Evolutionary conservation across 2,797 vertebrate genomes (phyloP).

Genomic region (Cetoscarus ocellatus): DNA sequence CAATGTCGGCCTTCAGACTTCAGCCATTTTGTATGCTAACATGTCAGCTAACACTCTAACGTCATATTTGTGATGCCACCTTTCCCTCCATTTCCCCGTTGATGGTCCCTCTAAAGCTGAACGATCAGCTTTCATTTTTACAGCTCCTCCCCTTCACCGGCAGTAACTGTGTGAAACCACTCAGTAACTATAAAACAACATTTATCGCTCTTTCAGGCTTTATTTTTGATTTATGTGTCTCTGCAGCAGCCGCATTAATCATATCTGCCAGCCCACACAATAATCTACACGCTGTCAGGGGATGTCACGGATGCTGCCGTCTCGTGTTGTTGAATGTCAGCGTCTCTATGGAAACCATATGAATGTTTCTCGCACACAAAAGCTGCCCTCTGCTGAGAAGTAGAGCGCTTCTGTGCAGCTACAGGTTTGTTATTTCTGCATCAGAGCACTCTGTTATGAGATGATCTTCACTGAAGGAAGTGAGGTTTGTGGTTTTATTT

Average conservation of each 20-base stretch:
- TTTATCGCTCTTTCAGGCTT: slow-evolving; percentile 53
- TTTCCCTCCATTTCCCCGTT: neutral
- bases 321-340: slow-evolving; percentile 19
- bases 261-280: slow-evolving; percentile 20
- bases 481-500: neutral
- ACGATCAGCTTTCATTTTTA: slow-evolving; percentile 7
- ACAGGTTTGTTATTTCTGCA: slow-evolving; percentile 13
- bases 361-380: slow-evolving; percentile 33
- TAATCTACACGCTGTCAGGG: slow-evolving; percentile 35
- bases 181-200: slow-evolving; percentile 47
- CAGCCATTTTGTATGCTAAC: slow-evolving; percentile 4
- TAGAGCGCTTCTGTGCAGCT: slow-evolving; percentile 10
- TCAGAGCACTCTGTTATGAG: slow-evolving; percentile 1
- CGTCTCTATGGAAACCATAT: slow-evolving; percentile 46
- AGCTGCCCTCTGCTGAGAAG: neutral
- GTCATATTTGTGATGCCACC: slow-evolving; percentile 14
- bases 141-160: slow-evolving; percentile 1
- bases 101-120: neutral
- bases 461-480: neutral
- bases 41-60: slow-evolving; percentile 12
- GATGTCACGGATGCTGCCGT: slow-evolving; percentile 12
- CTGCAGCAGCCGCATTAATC: slow-evolving; percentile 41
- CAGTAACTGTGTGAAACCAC: slow-evolving; percentile 35
- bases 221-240: slow-evolving; percentile 43
- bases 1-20: neutral